Evolutionary conservation across 2,888 invertebrate species (phyloP).

Genomic region (Mesopsocus fuscifrons): DNA sequence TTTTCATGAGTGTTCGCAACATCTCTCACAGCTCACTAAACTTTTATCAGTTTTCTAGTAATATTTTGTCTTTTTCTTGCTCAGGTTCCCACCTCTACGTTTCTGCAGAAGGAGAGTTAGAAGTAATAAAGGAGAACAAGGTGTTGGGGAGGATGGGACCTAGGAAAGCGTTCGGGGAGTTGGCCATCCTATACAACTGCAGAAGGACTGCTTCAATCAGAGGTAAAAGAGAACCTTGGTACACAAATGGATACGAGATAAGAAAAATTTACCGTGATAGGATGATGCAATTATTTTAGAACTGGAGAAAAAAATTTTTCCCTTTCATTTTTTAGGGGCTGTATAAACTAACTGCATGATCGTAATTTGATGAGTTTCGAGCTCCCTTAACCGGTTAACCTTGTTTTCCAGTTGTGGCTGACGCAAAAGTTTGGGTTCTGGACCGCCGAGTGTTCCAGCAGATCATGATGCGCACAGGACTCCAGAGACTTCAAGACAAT

Average conservation of each 20-base stretch:
- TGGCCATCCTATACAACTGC: conserved; percentile 58
- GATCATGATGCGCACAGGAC: conserved; percentile 50
- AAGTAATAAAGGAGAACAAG: conserved; percentile 42
- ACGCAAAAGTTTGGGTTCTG: conserved; percentile 46
- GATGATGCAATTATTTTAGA: background rate
- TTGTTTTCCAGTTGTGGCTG: conserved; percentile 34
- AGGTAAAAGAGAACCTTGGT: too few species aligned
- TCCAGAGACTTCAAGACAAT: conserved; percentile 44
- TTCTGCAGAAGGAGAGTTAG: conserved; percentile 45
- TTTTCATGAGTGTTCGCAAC: too few species aligned
- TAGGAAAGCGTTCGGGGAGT: conserved; percentile 46
- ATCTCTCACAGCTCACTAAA: too few species aligned
- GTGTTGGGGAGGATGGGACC: conserved; percentile 42
- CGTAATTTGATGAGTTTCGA: too few species aligned
- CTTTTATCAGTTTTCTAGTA: too few species aligned
- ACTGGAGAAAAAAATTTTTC: background rate
- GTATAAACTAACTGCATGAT: background rate
- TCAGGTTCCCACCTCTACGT: conserved; percentile 38
- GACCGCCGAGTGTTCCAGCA: conserved; percentile 47
- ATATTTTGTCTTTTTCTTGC: too few species aligned
- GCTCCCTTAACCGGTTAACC: too few species aligned
- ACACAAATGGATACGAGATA: conserved; percentile 5
- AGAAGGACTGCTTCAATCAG: conserved; percentile 44
- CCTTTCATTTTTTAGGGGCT: background rate
- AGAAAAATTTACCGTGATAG: background rate